These are phyloP conservation scores for Teleopsis dalmanni DNA, from an alignment of 1,140 invertebrate genomes.

Conservation along the genomic window DNA sequence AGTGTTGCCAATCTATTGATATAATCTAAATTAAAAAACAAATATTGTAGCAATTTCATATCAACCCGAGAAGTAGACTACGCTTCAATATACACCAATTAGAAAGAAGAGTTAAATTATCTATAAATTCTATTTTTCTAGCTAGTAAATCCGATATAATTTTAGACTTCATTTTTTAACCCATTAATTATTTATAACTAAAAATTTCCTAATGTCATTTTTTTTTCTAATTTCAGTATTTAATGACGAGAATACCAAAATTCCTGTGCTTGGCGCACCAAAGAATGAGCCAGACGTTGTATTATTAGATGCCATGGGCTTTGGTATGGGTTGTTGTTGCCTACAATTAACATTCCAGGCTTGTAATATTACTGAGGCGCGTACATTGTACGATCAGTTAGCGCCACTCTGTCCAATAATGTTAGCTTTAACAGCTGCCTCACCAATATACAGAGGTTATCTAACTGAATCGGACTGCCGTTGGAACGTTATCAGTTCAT, in stretches of 20 bases:
- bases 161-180: background rate
- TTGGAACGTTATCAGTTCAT: conserved; percentile 91
- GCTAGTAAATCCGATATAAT: no score
- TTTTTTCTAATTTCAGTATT: conserved; percentile 84
- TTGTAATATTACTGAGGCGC: conserved; percentile 92
- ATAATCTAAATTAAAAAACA: no score
- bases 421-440: conserved; percentile 92
- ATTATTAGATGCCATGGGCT: conserved; percentile 98
- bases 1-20: no score
- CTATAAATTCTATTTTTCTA: no score
- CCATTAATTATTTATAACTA: background rate
- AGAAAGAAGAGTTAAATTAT: no score
- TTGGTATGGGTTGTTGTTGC: conserved; percentile 99
- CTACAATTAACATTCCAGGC: conserved; percentile 89
- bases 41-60: no score
- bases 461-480: conserved; percentile 93
- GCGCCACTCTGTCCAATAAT: conserved; percentile 95
- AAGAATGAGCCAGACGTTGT: conserved; percentile 70
- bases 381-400: conserved; percentile 94
- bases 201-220: conserved; percentile 22
- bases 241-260: conserved; percentile 79
- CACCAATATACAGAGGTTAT: conserved; percentile 88
- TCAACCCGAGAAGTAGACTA: no score
- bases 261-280: conserved; percentile 66
- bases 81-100: no score